Evolutionary conservation across 2,113 vertebrate genomes (phyloP).

Genomic region (Pomatostomus ruficeps): DNA sequence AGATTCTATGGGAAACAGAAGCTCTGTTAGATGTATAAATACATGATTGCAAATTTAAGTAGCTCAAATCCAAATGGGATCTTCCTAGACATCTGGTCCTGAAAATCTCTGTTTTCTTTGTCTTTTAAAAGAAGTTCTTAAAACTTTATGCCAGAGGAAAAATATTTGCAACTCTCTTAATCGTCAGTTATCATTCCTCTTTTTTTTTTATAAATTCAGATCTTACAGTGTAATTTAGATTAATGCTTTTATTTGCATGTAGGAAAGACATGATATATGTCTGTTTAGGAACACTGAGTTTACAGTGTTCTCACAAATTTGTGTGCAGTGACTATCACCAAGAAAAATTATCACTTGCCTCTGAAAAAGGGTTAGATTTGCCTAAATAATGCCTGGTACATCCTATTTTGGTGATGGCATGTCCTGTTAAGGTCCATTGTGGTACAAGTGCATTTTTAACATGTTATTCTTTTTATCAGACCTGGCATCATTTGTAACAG

Average conservation of each 20-base stretch:
- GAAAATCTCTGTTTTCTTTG: constrained; percentile 75
- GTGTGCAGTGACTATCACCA: background rate
- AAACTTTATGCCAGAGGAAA: constrained; percentile 66
- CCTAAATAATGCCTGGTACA: background rate
- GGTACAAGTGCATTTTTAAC: background rate
- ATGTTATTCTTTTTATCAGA: background rate
- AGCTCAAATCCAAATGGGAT: constrained; percentile 84
- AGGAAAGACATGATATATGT: background rate
- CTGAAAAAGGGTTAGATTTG: background rate
- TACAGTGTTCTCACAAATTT: background rate
- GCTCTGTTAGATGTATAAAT: constrained; percentile 86
- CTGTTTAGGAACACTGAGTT: background rate
- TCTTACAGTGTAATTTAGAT: background rate
- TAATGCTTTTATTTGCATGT: background rate
- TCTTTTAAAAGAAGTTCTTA: constrained; percentile 73
- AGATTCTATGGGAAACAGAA: constrained; percentile 84
- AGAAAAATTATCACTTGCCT: background rate
- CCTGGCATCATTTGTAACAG: background rate
- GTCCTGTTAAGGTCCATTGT: background rate
- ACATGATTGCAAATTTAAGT: constrained; percentile 87
- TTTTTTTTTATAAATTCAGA: background rate
- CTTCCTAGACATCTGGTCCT: constrained; percentile 81
- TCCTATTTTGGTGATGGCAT: background rate
- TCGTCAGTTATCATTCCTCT: background rate
- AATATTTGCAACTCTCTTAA: constrained; percentile 43